phyloP scores from a whole-genome alignment of 2,113 vertebrate genomes.

The Hypanus sabinus region DNA sequence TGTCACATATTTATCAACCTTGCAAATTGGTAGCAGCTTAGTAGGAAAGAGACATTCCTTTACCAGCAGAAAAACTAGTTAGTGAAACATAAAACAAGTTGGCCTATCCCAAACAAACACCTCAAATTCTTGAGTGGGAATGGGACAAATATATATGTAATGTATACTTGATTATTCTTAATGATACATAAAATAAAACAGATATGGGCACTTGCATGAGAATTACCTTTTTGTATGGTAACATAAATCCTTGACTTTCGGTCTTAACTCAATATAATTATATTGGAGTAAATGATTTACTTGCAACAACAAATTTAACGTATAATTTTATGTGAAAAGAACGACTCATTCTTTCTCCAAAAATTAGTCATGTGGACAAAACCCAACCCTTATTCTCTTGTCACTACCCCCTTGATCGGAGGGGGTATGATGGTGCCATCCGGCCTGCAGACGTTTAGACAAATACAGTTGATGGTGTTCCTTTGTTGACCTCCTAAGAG shows the following conservation, averaged over 20 bases:
- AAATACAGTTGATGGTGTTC: conserved; percentile 17
- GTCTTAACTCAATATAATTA: neutral
- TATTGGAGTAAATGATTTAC: neutral
- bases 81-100: neutral
- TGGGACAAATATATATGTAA: neutral
- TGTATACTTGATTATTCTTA: neutral
- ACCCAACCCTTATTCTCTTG: too few species aligned
- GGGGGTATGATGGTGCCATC: neutral
- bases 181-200: neutral
- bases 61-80: neutral
- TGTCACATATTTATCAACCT: neutral
- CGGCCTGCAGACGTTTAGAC: conserved; percentile 14
- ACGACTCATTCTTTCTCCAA: neutral
- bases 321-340: neutral
- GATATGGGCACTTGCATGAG: neutral
- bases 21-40: neutral
- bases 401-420: neutral
- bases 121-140: neutral
- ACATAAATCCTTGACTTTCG: neutral
- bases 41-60: neutral
- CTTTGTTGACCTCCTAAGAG: conserved; percentile 31
- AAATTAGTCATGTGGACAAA: neutral
- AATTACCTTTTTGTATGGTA: neutral
- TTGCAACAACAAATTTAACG: neutral
- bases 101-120: neutral